phyloP scores from a whole-genome alignment of 2,888 invertebrate genomes.

The Philhelius pedissequus region DNA sequence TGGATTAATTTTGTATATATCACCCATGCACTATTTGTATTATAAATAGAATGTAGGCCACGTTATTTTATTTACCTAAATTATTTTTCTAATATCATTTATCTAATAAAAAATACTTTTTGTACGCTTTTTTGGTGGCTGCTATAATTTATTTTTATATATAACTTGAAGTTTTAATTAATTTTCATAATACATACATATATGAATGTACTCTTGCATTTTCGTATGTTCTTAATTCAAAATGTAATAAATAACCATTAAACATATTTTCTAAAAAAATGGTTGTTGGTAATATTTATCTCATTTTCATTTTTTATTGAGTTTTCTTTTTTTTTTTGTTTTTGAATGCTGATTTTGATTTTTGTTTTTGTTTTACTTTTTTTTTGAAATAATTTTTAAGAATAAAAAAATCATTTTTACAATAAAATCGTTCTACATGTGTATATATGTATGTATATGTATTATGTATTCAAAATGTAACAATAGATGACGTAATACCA shows the following conservation, averaged over 20 bases:
- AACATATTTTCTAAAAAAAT: constrained; percentile 5
- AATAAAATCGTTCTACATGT: constrained; percentile 47
- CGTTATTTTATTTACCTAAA: not conserved
- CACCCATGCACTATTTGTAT: constrained; percentile 2
- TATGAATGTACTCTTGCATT: too few relatives aligned
- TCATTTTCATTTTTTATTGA: constrained; percentile 25
- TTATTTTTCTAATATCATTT: not conserved
- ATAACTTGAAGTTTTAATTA: constrained; percentile 3
- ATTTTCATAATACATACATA: constrained; percentile 9
- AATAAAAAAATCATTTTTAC: constrained; percentile 24
- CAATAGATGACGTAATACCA: constrained; percentile 79
- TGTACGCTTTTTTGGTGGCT: constrained; percentile 48
- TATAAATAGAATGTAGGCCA: not conserved
- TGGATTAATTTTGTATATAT: not conserved
- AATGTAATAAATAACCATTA: constrained; percentile 17
- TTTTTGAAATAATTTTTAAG: constrained; percentile 25
- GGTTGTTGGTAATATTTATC: constrained; percentile 26
- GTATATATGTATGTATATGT: constrained; percentile 62
- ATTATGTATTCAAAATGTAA: constrained; percentile 63
- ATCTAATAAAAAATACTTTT: constrained; percentile 2
- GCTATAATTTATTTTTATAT: constrained; percentile 13
- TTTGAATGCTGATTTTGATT: constrained; percentile 33
- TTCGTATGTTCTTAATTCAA: not conserved
- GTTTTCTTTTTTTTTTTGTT: constrained; percentile 4
- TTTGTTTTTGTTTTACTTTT: constrained; percentile 24